Percentiles rank a stretch among this genome's conserved stretches.
phyloP scores from a whole-genome alignment of 2,113 vertebrate species.

The Myotis brandtii region DNA sequence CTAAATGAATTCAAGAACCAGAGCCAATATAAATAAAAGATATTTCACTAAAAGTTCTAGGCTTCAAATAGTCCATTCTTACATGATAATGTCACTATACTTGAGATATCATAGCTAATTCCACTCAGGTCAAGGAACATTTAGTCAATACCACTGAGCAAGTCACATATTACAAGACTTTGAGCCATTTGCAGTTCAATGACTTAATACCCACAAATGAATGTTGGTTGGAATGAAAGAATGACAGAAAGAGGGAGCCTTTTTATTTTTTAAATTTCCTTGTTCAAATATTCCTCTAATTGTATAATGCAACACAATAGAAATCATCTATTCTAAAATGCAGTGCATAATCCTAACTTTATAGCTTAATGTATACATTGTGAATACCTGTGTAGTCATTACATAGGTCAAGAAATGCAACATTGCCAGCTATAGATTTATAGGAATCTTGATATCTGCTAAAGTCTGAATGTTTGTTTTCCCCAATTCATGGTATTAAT shows the following conservation, averaged over 20 bases:
- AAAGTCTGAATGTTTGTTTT: not conserved
- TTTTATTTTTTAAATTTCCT: not conserved
- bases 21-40: conserved; percentile 39
- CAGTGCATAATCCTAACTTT: not conserved
- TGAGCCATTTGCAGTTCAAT: not conserved
- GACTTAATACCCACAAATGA: conserved; percentile 5
- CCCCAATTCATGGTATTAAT: not conserved
- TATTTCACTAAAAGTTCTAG: conserved; percentile 41
- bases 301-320: not conserved
- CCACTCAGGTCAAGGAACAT: conserved; percentile 27
- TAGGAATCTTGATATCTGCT: not conserved
- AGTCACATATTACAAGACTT: not conserved
- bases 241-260: not conserved
- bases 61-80: conserved; percentile 35
- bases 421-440: not conserved
- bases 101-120: conserved; percentile 31
- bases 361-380: not conserved
- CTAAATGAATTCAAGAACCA: conserved; percentile 67
- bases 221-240: conserved; percentile 12
- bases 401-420: not conserved
- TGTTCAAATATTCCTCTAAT: conserved; percentile 33
- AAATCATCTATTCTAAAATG: not conserved
- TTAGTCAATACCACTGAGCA: conserved; percentile 28
- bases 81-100: not conserved
- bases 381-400: not conserved